Percentiles rank a stretch among this genome's conserved stretches.
These are phyloP conservation scores for Aphyosemion australe DNA, from an alignment of 2,113 vertebrate species.

Conservation along the genomic window DNA sequence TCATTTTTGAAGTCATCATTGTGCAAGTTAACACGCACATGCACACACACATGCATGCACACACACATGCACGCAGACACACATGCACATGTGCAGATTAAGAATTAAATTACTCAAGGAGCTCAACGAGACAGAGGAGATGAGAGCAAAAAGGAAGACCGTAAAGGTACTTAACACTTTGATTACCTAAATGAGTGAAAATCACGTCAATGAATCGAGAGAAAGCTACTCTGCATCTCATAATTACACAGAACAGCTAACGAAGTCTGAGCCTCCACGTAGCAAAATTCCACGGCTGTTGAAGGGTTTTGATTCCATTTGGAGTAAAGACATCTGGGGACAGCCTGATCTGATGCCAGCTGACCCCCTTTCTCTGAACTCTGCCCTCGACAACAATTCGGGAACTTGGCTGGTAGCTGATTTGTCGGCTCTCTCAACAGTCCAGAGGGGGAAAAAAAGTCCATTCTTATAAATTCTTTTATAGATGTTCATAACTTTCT, in stretches of 20 bases:
- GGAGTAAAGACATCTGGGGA: constrained; percentile 38
- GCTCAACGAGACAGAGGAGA: constrained; percentile 43
- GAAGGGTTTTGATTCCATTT: constrained; percentile 56
- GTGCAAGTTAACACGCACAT: constrained; percentile 8
- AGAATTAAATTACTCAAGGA: constrained; percentile 72
- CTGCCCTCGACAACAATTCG: constrained; percentile 39
- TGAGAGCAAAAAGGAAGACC: constrained; percentile 22
- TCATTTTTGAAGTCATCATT: constrained; percentile 17
- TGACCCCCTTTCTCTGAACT: constrained; percentile 63
- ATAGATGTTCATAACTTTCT: constrained; percentile 27
- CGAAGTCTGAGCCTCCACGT: constrained; percentile 48
- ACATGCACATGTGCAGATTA: constrained; percentile 5
- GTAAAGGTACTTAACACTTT: constrained; percentile 66
- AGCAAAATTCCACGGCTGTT: constrained; percentile 24
- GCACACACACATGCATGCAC: neutral
- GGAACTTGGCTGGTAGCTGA: constrained; percentile 54
- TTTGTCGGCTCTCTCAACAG: constrained; percentile 43
- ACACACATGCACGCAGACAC: neutral
- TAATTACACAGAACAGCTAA: constrained; percentile 61
- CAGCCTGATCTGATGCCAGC: constrained; percentile 47
- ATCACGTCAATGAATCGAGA: constrained; percentile 60
- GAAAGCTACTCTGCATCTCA: constrained; percentile 48
- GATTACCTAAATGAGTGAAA: constrained; percentile 75
- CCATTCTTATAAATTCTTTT: constrained; percentile 12
- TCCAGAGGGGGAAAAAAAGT: constrained; percentile 17